Conservation (phyloP, 2,113 vertebrate species). For the Scartelaos histophorus region DNA sequence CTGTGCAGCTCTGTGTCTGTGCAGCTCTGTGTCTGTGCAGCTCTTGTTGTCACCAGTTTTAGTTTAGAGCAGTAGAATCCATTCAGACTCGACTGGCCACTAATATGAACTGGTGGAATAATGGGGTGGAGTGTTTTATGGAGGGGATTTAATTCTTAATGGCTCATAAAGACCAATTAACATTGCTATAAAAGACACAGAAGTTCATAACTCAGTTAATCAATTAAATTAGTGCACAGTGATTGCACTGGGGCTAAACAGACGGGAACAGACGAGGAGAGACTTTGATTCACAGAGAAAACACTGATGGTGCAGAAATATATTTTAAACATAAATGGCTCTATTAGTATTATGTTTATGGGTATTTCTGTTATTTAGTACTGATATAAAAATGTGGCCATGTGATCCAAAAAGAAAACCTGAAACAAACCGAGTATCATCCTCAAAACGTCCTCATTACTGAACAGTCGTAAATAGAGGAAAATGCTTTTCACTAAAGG, state of each 20-base stretch:
- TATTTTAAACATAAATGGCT: no score
- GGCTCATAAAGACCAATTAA: conserved; percentile 35
- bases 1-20: no score
- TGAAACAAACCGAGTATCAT: neutral
- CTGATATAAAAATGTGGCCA: no score
- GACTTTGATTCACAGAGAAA: neutral
- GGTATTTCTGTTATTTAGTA: no score
- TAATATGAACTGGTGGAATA: neutral
- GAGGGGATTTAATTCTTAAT: conserved; percentile 21
- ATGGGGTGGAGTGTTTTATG: conserved; percentile 27
- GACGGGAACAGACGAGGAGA: conserved; percentile 16
- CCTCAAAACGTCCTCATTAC: neutral
- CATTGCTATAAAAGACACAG: conserved; percentile 34
- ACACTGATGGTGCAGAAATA: neutral
- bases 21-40: no score
- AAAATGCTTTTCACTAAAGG: neutral
- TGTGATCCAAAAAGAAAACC: no score
- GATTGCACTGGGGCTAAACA: conserved; percentile 20
- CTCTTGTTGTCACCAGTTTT: no score
- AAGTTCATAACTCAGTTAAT: conserved; percentile 38
- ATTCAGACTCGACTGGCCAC: neutral
- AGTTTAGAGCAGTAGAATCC: neutral
- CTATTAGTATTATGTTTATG: no score
- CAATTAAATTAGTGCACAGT: conserved; percentile 27
- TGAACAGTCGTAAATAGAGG: neutral